Base-by-base conservation (phyloP, 2,888 invertebrate species). In the Formica aserva region DNA sequence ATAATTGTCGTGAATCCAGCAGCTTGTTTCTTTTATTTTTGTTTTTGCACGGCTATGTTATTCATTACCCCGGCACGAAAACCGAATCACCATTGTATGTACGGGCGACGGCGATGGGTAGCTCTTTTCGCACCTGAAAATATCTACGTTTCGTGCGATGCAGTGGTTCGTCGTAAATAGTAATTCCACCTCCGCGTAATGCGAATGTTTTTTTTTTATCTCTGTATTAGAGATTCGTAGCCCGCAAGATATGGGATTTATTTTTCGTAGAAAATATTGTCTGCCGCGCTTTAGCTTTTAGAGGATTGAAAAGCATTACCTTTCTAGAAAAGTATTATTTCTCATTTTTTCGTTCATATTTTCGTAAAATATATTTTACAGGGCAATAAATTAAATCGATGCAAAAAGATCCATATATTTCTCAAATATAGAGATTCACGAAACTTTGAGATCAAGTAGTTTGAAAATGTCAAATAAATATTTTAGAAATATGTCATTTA, bases 1-100 rank as follows among this genome's bases (percentile, higher is more conserved):
- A 71, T 77, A 77, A 77, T 77, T 55, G 77, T 66, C 76, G 66
- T 13, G 76, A 66, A 76, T 48, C 75, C 66, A 66, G 52, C 76
- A 35, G 76, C 71, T 77, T 77, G 71, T 29, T 77, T 57, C 26
- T n/a, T 52, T n/a, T 48, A n/a, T 52, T 52, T 52, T n/a, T 52
- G 8, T 48, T n/a, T 76, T 76, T 52, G 18, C 65, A 26, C 76
- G 26, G 26, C 18, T 22, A 22, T 8, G 63, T 35, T 55, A 65
- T 65, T 65, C 75, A 65, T 76, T 48, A 65, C 6, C 6, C 75
- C 74, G 65, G 75, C 75, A 22, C 35, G 35, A 76, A 66, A 76
- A 76, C 45, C 48, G 67, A 76, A 76, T 76, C 22, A 26, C 66
- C 48, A 66, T 76, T 76, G 48, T 38, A 38, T 1, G 48, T 38